Percentiles rank a stretch among this genome's conserved stretches.
phyloP scores from a whole-genome alignment of 2,888 invertebrate species.

The Dione vanillae region DNA sequence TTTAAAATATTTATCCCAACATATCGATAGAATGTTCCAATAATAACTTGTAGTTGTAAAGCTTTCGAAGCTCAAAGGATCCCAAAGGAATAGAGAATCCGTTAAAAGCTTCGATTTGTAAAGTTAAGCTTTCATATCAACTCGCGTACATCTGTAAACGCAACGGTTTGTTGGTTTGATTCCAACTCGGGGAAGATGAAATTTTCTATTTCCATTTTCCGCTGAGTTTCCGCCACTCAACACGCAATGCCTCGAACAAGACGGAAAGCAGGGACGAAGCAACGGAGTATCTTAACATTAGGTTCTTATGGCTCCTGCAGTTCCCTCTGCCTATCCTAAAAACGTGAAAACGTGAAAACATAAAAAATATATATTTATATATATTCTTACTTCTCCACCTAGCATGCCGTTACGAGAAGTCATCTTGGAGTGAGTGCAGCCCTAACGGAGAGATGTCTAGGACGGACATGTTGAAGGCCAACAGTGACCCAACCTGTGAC shows the following conservation, averaged over 20 bases:
- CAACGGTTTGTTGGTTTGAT: too few species aligned
- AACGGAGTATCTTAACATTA: too few species aligned
- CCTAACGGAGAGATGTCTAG: slow-evolving; percentile 92
- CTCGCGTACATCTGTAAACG: too few species aligned
- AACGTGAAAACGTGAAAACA: too few species aligned
- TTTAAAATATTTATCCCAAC: not conserved
- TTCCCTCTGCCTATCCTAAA: too few species aligned
- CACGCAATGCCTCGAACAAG: too few species aligned
- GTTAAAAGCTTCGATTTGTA: not conserved
- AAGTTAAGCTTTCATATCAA: not conserved
- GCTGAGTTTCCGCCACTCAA: too few species aligned
- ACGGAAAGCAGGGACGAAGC: too few species aligned
- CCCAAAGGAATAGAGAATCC: not conserved
- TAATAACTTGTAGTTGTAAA: not conserved
- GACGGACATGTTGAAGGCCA: slow-evolving; percentile 91
- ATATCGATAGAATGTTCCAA: not conserved
- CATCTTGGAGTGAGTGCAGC: slow-evolving; percentile 93
- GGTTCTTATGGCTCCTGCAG: too few species aligned
- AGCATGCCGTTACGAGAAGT: slow-evolving; percentile 96
- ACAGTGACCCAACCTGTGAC: slow-evolving; percentile 93
- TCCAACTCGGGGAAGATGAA: too few species aligned
- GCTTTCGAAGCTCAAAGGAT: not conserved
- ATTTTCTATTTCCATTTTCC: too few species aligned
- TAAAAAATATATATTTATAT: too few species aligned
- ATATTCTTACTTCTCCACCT: slow-evolving; percentile 23